Evolutionary conservation across 2,888 invertebrate species (phyloP), one percentile per base, ranked within the genome.

Genomic region (Phyllotreta cruciferae): DNA sequence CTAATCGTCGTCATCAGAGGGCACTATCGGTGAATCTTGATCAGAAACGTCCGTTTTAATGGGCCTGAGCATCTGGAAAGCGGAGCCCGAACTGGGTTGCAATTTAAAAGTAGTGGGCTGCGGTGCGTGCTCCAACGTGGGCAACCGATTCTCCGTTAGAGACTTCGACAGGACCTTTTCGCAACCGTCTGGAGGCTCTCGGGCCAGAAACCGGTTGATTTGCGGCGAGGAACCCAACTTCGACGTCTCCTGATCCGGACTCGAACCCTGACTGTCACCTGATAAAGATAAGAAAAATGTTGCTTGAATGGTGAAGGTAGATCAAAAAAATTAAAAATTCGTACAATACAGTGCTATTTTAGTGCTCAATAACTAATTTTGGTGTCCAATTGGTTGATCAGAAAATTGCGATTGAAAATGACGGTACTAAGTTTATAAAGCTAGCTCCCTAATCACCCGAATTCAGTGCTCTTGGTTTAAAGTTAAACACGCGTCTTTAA

Each of bases 141-240:
- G 53, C 35, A 60, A 63, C 79, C 55, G 81, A 77, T 72, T 81
- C 71, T 64, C 82, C 38, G 66, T 68, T 49, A 71, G 34, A 2
- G 71, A 69, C 50, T 73, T 71, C 42, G 69, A 84, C 78, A 87
- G 88, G 70, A 91, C 90, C 83, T 90, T 91, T 85, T 94, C 93
- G 85, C 93, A 94, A 77, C 94, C 94, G 84, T 94, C 93, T 24
- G 94, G 94, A 55, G 94, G 94, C 81, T 93, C 93, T 56, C 94
- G 85, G 41, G 93, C 92, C 77, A 93, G 85, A 81, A 93, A 93
- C 77, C 89, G 87, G 81, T 93, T 92, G 78, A 93, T 92, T 80
- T 91, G 90, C 41, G 93, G 93, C 66, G 93, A 93, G 64, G 92
- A 90, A 57, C 91, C 91, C 63, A 89, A 83, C 75, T 87, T 87